Base-by-base conservation (phyloP, 2,797 vertebrate genomes). In the Sebastes taczanowskii region DNA sequence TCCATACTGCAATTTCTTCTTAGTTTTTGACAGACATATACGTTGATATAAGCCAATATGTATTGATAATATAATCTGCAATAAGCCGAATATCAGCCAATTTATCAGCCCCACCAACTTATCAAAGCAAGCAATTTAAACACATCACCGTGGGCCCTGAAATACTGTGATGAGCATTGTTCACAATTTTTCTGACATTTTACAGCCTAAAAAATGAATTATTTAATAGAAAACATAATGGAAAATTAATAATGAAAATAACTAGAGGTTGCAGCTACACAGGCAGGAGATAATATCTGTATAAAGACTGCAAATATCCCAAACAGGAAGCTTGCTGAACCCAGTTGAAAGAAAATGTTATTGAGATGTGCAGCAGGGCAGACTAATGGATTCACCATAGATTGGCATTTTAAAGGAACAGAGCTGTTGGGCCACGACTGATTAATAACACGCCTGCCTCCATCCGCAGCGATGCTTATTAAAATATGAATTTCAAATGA, bases 321-420 rank as follows among this genome's bases (percentile, higher is more conserved):
- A 84, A 73, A 74, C 53, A 87, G 69, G 70, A 72, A 74, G 73
- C 69, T 64, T 73, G 25, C 74, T 80, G 62, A 82, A 71, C 55
- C 25, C 71, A 76, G 61, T 22, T 74, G 49, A 87, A 78, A 85
- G 62, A 70, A 91, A 83, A 69, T 62, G 67, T 85, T 81, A 81
- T 80, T 88, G 76, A 91, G 83, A 89, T 82, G 72, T 81, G 78
- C 81, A 86, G 86, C 83, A 74, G 73, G 52, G 83, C 72, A 75
- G 49, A 85, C 78, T 88, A 92, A 94, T 96, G 96, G 94, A 94
- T 96, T 96, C 95, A 94, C 93, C 94, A 95, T 95, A 95, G 95
- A 97, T 95, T 97, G 94, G 94, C 94, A 96, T 94, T 92, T 92
- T 62, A 71, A 89, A 85, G 56, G 75, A 84, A 83, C 63, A 77